Percentiles rank a stretch among this genome's conserved stretches.
Evolutionary conservation across 2,888 invertebrate genomes (phyloP).

Genomic region (Zhuqinia jingwanae): DNA sequence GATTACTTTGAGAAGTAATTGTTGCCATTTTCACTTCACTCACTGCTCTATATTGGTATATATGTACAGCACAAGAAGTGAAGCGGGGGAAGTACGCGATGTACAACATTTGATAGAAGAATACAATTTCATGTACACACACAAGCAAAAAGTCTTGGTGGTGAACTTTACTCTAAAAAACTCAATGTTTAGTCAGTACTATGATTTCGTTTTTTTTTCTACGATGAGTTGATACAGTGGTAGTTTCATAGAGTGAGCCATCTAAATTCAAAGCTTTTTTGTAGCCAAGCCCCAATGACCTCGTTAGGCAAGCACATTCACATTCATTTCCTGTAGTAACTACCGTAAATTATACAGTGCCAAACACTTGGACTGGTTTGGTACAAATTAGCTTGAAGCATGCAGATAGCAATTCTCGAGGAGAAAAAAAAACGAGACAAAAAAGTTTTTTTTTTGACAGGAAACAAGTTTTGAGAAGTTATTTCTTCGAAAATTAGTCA

Average conservation of each 20-base stretch:
- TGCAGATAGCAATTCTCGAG: constrained; percentile 56
- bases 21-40: constrained; percentile 59
- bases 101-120: too few relatives aligned
- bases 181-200: too few relatives aligned
- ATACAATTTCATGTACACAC: neutral
- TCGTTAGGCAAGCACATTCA: constrained; percentile 68
- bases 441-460: constrained; percentile 42
- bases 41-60: too few relatives aligned
- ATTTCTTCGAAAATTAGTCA: constrained; percentile 56
- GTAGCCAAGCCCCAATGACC: constrained; percentile 67
- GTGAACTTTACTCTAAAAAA: too few relatives aligned
- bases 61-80: too few relatives aligned
- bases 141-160: neutral
- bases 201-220: neutral
- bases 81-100: neutral
- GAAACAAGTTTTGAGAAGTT: constrained; percentile 59
- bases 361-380: constrained; percentile 53
- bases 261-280: constrained; percentile 54
- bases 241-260: constrained; percentile 39
- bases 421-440: constrained; percentile 35
- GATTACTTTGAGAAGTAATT: constrained; percentile 56
- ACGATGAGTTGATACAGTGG: constrained; percentile 2
- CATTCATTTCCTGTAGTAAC: constrained; percentile 71
- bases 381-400: constrained; percentile 65
- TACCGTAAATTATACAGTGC: constrained; percentile 69